Conservation (phyloP, 2,113 vertebrate genomes). For the Climacteris rufus region DNA sequence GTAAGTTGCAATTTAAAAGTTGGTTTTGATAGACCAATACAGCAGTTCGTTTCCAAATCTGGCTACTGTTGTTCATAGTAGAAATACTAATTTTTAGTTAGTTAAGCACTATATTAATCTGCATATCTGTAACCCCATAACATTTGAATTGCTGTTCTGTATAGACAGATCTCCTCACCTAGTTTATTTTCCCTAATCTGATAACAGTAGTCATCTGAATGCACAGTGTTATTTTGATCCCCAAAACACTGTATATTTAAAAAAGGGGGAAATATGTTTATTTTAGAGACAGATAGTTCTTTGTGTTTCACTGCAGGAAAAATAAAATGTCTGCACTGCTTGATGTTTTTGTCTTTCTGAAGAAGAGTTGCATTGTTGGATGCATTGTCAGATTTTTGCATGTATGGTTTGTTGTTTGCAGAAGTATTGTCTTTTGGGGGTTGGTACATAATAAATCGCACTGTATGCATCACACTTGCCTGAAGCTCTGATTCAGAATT, state of each 20-base stretch:
- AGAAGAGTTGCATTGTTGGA: neutral
- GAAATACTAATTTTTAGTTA: neutral
- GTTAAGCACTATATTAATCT: neutral
- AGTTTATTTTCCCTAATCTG: neutral
- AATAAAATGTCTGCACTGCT: neutral
- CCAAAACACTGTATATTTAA: rapidly evolving
- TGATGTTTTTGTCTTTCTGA: neutral
- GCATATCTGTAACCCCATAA: neutral
- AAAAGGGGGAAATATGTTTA: neutral
- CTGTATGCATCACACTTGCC: neutral
- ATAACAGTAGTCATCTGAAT: neutral
- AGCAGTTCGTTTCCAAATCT: neutral
- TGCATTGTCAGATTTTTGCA: neutral
- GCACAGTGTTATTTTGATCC: neutral
- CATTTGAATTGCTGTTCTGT: neutral
- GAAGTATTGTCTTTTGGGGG: neutral
- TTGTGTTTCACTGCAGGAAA: neutral
- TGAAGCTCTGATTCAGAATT: neutral
- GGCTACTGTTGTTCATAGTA: neutral
- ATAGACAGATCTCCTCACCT: neutral
- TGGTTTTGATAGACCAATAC: neutral
- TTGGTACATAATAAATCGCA: rapidly evolving
- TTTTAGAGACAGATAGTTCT: neutral
- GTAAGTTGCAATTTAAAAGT: constrained; percentile 70
- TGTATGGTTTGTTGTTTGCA: neutral